Conservation (phyloP, 2,888 invertebrate genomes). For the Ferrisia virgata region DNA sequence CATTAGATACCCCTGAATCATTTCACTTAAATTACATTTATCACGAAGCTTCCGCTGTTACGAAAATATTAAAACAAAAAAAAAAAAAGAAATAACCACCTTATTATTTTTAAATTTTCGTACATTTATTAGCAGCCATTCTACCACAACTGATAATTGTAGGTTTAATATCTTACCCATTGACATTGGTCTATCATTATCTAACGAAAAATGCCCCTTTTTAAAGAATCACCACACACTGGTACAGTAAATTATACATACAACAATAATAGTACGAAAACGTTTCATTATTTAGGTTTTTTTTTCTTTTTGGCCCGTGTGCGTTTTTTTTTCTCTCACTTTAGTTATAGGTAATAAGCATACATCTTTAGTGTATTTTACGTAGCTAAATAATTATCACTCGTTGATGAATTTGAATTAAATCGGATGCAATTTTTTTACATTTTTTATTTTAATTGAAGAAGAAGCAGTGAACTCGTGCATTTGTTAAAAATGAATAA, state of each 20-base stretch:
- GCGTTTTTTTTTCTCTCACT: background rate
- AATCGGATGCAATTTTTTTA: background rate
- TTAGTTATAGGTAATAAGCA: too few relatives aligned
- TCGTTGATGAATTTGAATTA: background rate
- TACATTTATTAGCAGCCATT: background rate
- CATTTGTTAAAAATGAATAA: background rate
- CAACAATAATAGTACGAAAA: background rate
- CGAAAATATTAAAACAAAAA: background rate
- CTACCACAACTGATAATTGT: background rate
- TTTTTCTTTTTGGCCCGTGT: background rate
- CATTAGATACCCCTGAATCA: slow-evolving; percentile 19
- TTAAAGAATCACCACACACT: background rate
- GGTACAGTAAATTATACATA: background rate
- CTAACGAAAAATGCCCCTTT: background rate
- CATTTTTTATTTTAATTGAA: background rate
- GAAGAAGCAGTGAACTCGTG: background rate
- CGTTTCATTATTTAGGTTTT: background rate
- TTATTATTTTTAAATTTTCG: background rate
- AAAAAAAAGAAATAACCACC: background rate
- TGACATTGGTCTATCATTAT: slow-evolving; percentile 18
- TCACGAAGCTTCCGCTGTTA: background rate
- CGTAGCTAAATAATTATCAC: background rate
- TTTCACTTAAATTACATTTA: background rate
- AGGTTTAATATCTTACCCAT: slow-evolving; percentile 10
- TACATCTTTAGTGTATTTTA: background rate